phyloP scores from a whole-genome alignment of 2,797 vertebrate genomes.

The Florisuga fusca region DNA sequence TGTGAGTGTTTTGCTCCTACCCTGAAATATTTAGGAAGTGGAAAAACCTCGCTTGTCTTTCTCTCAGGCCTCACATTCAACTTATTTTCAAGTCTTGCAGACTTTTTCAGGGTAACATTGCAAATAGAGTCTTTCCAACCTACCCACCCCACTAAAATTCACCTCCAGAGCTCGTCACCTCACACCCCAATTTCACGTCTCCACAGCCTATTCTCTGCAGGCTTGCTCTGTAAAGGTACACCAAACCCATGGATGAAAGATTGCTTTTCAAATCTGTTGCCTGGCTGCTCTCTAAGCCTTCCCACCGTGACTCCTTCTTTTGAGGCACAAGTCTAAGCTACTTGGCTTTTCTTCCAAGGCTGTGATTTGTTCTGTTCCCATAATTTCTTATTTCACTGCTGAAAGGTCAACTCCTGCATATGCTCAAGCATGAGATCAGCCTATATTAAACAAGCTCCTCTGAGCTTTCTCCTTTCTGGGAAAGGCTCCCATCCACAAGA shows the following conservation, averaged over 20 bases:
- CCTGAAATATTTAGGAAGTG: not conserved
- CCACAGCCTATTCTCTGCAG: not conserved
- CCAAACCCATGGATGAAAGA: not conserved
- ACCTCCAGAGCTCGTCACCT: not conserved
- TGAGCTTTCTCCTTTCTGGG: slow-evolving; percentile 45
- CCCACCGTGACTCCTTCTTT: not conserved
- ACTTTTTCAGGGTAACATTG: not conserved
- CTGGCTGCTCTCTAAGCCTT: not conserved
- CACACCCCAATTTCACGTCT: not conserved
- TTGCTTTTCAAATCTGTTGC: fast-evolving
- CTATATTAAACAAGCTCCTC: slow-evolving; percentile 43
- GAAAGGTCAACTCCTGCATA: slow-evolving; percentile 54
- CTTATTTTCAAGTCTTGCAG: not conserved
- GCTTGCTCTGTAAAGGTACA: not conserved
- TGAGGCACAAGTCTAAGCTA: not conserved
- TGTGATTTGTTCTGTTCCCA: slow-evolving; percentile 49
- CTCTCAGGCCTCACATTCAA: not conserved
- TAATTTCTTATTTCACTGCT: slow-evolving; percentile 46
- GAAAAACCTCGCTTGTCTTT: not conserved
- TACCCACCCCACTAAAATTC: not conserved
- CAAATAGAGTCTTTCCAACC: not conserved
- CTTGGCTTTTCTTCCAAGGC: slow-evolving; percentile 5
- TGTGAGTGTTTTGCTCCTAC: not conserved
- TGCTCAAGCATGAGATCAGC: slow-evolving; percentile 58
- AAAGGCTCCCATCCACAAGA: slow-evolving; percentile 36